Conservation (phyloP, 2,113 vertebrate genomes). For the Labrus mixtus region DNA sequence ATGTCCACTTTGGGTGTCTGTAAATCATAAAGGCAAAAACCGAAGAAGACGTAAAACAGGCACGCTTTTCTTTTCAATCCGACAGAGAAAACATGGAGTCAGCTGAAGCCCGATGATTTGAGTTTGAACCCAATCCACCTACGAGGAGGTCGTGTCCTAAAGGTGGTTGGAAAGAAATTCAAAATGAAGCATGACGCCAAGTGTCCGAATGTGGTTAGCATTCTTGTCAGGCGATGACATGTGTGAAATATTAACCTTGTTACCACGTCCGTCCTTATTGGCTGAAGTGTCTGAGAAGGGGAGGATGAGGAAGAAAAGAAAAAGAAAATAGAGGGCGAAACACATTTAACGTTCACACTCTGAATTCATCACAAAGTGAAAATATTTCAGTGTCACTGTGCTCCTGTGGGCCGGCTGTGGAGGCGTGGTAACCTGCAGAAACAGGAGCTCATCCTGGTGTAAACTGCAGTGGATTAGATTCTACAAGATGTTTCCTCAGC, state of each 20-base stretch:
- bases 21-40: too few relatives aligned
- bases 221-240: constrained; percentile 64
- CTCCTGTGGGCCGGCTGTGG: background rate
- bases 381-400: constrained; percentile 9
- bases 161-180: constrained; percentile 7
- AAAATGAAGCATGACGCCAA: constrained; percentile 8
- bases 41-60: too few relatives aligned
- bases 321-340: constrained; percentile 48
- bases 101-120: background rate
- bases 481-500: background rate
- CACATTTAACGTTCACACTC: constrained; percentile 12
- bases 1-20: too few relatives aligned
- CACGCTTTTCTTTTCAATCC: background rate
- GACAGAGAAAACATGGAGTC: too few relatives aligned
- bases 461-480: background rate
- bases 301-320: constrained; percentile 58
- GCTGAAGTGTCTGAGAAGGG: constrained; percentile 61
- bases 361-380: constrained; percentile 15
- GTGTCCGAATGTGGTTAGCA: constrained; percentile 51
- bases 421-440: background rate
- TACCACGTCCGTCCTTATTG: constrained; percentile 76
- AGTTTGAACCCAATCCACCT: constrained; percentile 31
- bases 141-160: constrained; percentile 43
- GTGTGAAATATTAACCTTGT: constrained; percentile 79
- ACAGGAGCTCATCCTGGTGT: background rate